Conservation (phyloP, 1,140 invertebrate species). For the Galleria mellonella region DNA sequence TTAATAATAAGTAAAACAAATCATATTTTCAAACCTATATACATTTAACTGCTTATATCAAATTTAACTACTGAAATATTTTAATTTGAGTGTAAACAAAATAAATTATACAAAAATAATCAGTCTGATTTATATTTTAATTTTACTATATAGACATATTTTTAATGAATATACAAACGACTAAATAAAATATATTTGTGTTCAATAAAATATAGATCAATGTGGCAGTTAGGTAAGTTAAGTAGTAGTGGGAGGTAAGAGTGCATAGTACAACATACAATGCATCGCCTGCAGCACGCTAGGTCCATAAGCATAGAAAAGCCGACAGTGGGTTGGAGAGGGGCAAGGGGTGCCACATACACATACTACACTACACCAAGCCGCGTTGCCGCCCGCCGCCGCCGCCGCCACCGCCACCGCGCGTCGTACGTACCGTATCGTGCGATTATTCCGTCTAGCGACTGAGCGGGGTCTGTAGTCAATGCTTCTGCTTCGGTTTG, state of each 20-base stretch:
- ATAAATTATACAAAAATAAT: too few species aligned
- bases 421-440: slow-evolving; percentile 40
- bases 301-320: neutral
- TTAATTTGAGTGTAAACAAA: too few species aligned
- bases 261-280: neutral
- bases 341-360: slow-evolving; percentile 6
- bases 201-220: too few species aligned
- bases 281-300: slow-evolving; percentile 2
- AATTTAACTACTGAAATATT: too few species aligned
- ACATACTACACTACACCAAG: slow-evolving; percentile 16
- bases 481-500: slow-evolving; percentile 38
- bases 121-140: too few species aligned
- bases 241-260: too few species aligned
- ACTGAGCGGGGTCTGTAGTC: slow-evolving; percentile 50
- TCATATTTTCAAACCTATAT: too few species aligned
- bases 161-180: too few species aligned
- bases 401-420: slow-evolving; percentile 20
- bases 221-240: too few species aligned
- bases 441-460: slow-evolving; percentile 67
- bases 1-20: neutral
- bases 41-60: too few species aligned
- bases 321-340: slow-evolving; percentile 1
- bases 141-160: too few species aligned
- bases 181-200: too few species aligned
- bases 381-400: slow-evolving; percentile 15